Evolutionary conservation across 1,140 invertebrate genomes (phyloP), one percentile per base, ranked within the genome.

Genomic region (Drosophila persimilis): DNA sequence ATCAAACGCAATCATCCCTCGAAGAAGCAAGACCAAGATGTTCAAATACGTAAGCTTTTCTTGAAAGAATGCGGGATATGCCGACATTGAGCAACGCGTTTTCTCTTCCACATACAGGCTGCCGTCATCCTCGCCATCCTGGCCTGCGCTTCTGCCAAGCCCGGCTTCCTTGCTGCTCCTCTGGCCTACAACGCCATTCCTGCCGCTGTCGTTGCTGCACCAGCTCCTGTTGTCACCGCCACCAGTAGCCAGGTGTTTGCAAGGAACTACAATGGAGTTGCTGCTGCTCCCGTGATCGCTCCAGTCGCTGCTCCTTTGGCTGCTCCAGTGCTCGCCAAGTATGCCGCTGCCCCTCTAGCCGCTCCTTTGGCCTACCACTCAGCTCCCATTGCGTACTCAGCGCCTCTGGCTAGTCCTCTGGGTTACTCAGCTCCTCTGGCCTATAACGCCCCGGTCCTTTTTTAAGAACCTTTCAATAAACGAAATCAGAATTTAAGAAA

Each of bases 231-330:
- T 7, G 73, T 91, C 29, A 91, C 92, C 13, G 91, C 92, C 26
- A 85, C 83, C 15, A 92, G 92, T 52, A 92, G 91, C 43, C 92
- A 92, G 72, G 89, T 91, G 44, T 64, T 92, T 64, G 90, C 91
- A 41, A 88, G 91, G 53, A 92, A 92, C 66, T 91, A 77, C 64
- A 92, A 91, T 80, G 91, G 91, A 15, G 86, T 90, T 48, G 76
- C 76, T 0, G 60, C 91, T 15, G 89, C 90, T 15, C 79, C 89
- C 46, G 55, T 70, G 9, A 44, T 81, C 8, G 62, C 80, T 35
- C 76, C 60, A 6, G 31, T 85, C 7, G 76, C 74, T 7, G 26
- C 57, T 26, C 58, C 65, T 4, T 9, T 66, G 5, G 52, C 69
- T 45, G 57, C 76, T 43, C 76, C 70, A 6, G n/a, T 81, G 11